These are phyloP conservation scores for Ferdinandea cuprea DNA, from an alignment of 2,888 invertebrate genomes.

Conservation along the genomic window DNA sequence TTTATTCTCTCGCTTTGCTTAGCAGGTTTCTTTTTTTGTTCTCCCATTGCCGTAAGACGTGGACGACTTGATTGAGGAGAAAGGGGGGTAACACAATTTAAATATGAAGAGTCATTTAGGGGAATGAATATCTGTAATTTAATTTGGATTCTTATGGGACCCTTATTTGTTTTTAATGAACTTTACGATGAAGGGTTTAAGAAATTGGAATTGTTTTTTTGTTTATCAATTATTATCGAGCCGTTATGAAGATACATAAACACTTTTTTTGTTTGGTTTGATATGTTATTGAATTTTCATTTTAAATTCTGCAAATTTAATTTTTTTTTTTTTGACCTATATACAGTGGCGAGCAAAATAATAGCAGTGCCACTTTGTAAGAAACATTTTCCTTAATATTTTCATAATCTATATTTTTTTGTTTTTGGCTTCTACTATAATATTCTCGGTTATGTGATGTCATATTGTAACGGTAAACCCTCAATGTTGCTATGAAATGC, in stretches of 20 bases:
- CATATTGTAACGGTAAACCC: no score
- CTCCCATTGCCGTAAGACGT: background rate
- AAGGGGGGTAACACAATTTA: constrained; percentile 31
- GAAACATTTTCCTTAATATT: no score
- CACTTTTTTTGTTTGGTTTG: no score
- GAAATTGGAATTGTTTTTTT: background rate
- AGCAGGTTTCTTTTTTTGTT: background rate
- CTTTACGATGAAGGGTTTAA: background rate
- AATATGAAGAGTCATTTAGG: constrained; percentile 45
- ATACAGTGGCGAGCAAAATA: no score
- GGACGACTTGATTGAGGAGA: constrained; percentile 8
- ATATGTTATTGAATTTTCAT: no score
- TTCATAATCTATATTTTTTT: no score
- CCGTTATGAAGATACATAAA: background rate
- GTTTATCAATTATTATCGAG: background rate
- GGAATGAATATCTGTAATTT: constrained; percentile 61
- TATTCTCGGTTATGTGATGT: no score
- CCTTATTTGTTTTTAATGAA: background rate
- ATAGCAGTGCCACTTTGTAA: no score
- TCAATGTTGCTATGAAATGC: no score
- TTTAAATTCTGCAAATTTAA: no score
- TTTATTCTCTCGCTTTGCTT: constrained; percentile 33
- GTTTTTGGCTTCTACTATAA: no score
- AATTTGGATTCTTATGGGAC: constrained; percentile 58
- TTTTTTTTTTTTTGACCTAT: no score